Evolutionary conservation across 2,888 invertebrate genomes (phyloP), one percentile per base, ranked within the genome.

Genomic region (Elysia crispata): DNA sequence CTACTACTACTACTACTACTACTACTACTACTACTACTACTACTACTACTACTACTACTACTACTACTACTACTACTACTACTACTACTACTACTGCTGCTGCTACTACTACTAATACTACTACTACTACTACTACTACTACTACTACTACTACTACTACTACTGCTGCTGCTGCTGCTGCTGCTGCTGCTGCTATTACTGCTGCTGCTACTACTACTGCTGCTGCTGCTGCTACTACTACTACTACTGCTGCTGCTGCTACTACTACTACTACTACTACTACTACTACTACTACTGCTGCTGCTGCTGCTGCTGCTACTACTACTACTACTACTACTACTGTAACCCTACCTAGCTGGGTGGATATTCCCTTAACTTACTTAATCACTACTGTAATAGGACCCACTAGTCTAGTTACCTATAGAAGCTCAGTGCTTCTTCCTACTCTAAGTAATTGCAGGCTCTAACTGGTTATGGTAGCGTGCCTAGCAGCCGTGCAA

Each of bases 1-100:
- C 54, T 54, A 54, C 54, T 54, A 54, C 54, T 54, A 54, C 54
- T 54, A 54, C 54, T 54, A 54, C 54, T 54, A 54, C 54, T 54
- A 54, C 54, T 54, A 54, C 54, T 54, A 54, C 54, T 54, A 54
- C 54, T 54, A 54, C 54, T 54, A 54, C 54, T 54, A 54, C 54
- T 54, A 54, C 54, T 54, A 54, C 54, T 54, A 54, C 54, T 54
- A 54, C 54, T 54, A 54, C 54, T 54, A 54, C 54, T 54, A 54
- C 54, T 54, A 54, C 54, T 54, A 54, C 54, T 54, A 54, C 54
- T 54, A 54, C 54, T 54, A 54, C 54, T 54, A 54, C 54, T 54
- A 54, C 54, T 54, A n/a, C n/a, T n/a, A n/a, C n/a, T n/a, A n/a
- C n/a, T n/a, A n/a, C n/a, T n/a, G n/a, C n/a, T n/a, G n/a, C n/a